Evolutionary conservation across 2,797 vertebrate species (phyloP).

Genomic region (Garrulus glandarius): DNA sequence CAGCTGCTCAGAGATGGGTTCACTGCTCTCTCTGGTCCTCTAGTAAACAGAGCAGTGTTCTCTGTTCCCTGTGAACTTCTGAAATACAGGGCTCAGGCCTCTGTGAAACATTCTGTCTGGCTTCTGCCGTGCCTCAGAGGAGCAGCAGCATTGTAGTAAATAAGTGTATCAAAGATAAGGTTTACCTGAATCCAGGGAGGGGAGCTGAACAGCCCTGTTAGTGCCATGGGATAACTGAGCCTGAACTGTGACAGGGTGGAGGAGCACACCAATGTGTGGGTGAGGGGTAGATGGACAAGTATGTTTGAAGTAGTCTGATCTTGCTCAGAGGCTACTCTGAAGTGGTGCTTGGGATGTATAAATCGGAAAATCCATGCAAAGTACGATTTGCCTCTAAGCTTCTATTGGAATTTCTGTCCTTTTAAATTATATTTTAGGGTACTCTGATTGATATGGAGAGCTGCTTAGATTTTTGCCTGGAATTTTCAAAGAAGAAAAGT

Average conservation of each 20-base stretch:
- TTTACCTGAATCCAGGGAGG: not conserved
- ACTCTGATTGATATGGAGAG: not conserved
- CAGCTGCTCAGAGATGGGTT: not conserved
- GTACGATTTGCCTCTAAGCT: not conserved
- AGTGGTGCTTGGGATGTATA: not conserved
- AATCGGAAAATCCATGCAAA: not conserved
- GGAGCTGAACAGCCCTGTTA: not conserved
- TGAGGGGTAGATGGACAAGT: not conserved
- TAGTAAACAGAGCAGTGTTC: not conserved
- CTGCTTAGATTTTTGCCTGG: not conserved
- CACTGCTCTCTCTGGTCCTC: not conserved
- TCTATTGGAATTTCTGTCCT: not conserved
- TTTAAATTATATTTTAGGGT: not conserved
- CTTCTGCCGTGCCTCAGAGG: not conserved
- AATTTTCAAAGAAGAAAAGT: not conserved
- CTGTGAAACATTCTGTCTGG: not conserved
- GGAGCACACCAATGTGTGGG: not conserved
- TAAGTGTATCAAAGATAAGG: not conserved
- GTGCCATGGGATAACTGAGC: not conserved
- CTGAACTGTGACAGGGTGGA: not conserved
- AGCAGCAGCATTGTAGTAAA: not conserved
- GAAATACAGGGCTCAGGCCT: not conserved
- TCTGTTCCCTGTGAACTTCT: not conserved
- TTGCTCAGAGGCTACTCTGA: not conserved
- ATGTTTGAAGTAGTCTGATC: not conserved